Evolutionary conservation across 2,888 invertebrate genomes (phyloP).

Genomic region (Brachyopa scutellaris): DNA sequence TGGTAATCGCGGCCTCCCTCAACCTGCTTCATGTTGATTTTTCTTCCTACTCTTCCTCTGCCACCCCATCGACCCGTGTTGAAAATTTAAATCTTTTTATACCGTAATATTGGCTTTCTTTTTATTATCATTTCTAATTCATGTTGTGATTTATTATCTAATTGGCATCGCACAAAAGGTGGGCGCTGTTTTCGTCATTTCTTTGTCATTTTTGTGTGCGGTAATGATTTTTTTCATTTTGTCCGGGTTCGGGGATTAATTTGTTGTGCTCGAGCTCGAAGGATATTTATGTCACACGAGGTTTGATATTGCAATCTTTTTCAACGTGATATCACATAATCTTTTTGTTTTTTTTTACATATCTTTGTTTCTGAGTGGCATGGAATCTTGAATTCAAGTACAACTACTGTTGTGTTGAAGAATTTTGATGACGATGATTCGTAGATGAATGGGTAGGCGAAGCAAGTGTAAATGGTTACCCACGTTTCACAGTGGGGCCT

Average conservation of each 20-base stretch:
- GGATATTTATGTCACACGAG: background rate
- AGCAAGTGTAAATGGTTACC: background rate
- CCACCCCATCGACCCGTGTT: background rate
- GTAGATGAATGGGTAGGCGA: background rate
- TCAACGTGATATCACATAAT: background rate
- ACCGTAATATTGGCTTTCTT: constrained; percentile 16
- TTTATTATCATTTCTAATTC: constrained; percentile 13
- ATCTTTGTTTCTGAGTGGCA: background rate
- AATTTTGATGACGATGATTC: constrained; percentile 15
- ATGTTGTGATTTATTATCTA: constrained; percentile 54
- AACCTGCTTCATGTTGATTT: constrained; percentile 60
- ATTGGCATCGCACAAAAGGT: constrained; percentile 11
- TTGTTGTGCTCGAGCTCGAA: background rate
- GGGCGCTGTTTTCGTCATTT: background rate
- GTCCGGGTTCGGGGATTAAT: constrained; percentile 9
- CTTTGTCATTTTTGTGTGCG: constrained; percentile 8
- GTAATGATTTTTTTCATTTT: constrained; percentile 22
- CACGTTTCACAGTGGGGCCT: constrained; percentile 10
- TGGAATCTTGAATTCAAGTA: constrained; percentile 8
- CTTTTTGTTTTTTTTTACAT: background rate
- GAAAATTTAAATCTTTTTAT: background rate
- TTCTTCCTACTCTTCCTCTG: background rate
- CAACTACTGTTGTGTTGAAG: background rate
- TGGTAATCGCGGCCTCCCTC: constrained; percentile 57
- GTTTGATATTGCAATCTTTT: constrained; percentile 1